Evolutionary conservation across 1,140 invertebrate genomes (phyloP), one percentile per base, ranked within the genome.

Genomic region (Dendroctonus valens): DNA sequence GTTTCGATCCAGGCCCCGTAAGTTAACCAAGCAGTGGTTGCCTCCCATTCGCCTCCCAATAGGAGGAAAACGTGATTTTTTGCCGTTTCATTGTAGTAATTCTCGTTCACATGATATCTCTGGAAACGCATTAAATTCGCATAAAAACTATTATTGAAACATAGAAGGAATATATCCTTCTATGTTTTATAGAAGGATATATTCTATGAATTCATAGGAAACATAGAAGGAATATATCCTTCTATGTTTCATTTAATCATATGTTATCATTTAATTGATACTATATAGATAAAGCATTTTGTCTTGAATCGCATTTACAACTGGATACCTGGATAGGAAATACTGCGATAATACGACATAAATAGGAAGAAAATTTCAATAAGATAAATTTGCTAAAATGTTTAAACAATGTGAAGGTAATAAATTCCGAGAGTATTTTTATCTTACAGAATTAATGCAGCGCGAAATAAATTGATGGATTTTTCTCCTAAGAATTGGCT

Each of bases 1-100:
- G 91, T 92, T 67, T 89, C 84, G 5, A 94, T 85, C 91, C 93
- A 96, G 57, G 87, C 80, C n/a, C 93, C 93, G 74, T 88, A 82
- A 0, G 85, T 82, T 88, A 96, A 90, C 93, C 93, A 97, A 70
- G 84, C 83, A 1, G 85, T 73, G 71, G 81, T 83, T 7, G 85
- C 86, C 62, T 83, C 78, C 7, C 85, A 88, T 80, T 92, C 91
- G 5, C 91, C 91, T 0, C 92, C 92, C 73, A 96, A 93, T 89
- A 93, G 89, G 2, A 96, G 72, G 75, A 96, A 96, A 14, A 94
- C 81, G 57, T 83, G 84, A 60, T 79, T 78, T 41, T 86, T 81
- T 49, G 15, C 7, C 14, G 85, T 81, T 5, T 79, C 71, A 65
- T 83, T 75, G 69, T 87, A 94, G 73, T 85, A 90, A n/a, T 85